Evolutionary conservation across 2,113 vertebrate species (phyloP).

Genomic region (Epinephelus lanceolatus): DNA sequence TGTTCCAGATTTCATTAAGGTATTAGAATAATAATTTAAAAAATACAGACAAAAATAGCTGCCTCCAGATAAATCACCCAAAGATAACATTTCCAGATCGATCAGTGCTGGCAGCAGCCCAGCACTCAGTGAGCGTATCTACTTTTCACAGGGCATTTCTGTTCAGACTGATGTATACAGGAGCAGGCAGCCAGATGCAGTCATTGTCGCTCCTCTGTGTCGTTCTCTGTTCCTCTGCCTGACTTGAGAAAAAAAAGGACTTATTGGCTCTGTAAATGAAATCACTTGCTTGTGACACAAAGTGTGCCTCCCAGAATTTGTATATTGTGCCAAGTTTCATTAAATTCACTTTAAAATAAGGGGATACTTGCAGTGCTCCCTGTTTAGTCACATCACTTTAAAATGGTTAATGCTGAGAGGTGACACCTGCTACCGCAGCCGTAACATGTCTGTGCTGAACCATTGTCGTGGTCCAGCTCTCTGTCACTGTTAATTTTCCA

Average conservation of each 20-base stretch:
- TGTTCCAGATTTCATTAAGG: constrained; percentile 63
- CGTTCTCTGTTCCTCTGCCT: constrained; percentile 54
- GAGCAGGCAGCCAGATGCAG: constrained; percentile 59
- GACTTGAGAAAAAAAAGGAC: constrained; percentile 55
- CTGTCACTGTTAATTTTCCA: constrained; percentile 38
- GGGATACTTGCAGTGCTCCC: background rate
- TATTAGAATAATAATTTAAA: constrained; percentile 61
- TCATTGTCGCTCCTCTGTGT: constrained; percentile 53
- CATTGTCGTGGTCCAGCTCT: constrained; percentile 21
- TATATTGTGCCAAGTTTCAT: constrained; percentile 39
- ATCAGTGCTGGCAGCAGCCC: constrained; percentile 68
- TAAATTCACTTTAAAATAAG: constrained; percentile 32
- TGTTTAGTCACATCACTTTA: constrained; percentile 28
- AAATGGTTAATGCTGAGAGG: constrained; percentile 31
- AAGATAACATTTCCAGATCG: constrained; percentile 73
- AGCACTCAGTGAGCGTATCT: constrained; percentile 42
- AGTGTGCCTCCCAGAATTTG: constrained; percentile 36
- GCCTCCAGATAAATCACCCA: constrained; percentile 64
- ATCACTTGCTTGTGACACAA: constrained; percentile 41
- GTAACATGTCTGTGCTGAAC: constrained; percentile 6
- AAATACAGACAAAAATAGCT: constrained; percentile 65
- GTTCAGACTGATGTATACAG: constrained; percentile 58
- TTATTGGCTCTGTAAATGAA: constrained; percentile 49
- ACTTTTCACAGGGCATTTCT: constrained; percentile 66
- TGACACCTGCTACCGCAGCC: constrained; percentile 41